Base-by-base conservation (phyloP, 2,113 vertebrate species). In the Planiliza haematocheilus region DNA sequence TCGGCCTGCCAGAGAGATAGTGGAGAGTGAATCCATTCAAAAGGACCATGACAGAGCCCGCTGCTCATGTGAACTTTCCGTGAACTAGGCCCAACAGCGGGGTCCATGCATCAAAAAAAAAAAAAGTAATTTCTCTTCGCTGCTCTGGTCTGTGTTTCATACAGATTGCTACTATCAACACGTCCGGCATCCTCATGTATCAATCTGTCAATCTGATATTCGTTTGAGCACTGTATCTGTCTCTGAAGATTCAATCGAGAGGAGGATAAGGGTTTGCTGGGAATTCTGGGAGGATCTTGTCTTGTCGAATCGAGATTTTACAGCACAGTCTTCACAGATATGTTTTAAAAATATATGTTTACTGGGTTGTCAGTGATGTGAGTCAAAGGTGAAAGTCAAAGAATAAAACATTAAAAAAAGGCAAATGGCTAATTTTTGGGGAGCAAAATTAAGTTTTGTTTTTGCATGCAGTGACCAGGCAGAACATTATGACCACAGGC, bases 1-100 rank as follows among this genome's bases (percentile, higher is more conserved):
- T 66, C 55, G 67, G 90, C 88, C 93, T 93, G 91, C 87, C 82
- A 92, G 88, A 12, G 67, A 94, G 91, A 88, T 86, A 86, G 89
- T 71, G 87, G 87, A 92, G 87, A 93, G 89, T 84, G 91, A 94
- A 92, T 91, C 91, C 91, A 75, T 93, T 87, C 86, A 94, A 92
- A 89, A 88, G 92, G 86, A 84, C 77, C 86, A 82, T 84, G 92
- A 92, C 92, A 91, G 91, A 94, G 83, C 89, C 90, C 82, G 90
- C 90, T 94, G 89, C 92, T 94, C 83, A 57, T 50, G 66, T 93
- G 94, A 96, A 92, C 93, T 94, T 86, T 93, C 10, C 63, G 78
- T 95, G 94, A 95, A 94, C 93, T 91, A 91, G 90, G 86, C 88
- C 45, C 81, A 90, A 86, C 86, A 88, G 89, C 42, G 46, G 77